Percentiles rank a stretch among this genome's conserved stretches.
These are phyloP conservation scores for Chloroceryle aenea DNA, from an alignment of 2,113 vertebrate genomes.

Conservation along the genomic window DNA sequence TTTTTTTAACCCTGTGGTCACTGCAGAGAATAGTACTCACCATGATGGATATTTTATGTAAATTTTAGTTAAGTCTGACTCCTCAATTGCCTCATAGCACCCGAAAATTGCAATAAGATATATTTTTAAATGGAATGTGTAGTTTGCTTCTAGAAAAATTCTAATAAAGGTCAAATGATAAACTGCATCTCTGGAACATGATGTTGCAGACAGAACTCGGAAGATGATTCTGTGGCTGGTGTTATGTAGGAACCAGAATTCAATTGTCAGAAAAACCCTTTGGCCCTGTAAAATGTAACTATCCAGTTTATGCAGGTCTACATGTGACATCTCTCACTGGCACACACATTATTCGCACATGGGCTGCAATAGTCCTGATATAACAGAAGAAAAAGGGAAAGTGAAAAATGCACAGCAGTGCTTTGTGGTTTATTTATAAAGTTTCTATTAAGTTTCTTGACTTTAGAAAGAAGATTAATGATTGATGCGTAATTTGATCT, in stretches of 20 bases:
- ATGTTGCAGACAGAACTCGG: not conserved
- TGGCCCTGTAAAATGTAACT: slow-evolving; percentile 28
- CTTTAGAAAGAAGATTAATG: slow-evolving; percentile 22
- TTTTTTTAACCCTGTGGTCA: not conserved
- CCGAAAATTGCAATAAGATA: not conserved
- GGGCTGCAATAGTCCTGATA: not conserved
- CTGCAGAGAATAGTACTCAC: accelerated
- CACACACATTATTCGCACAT: not conserved
- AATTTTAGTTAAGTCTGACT: not conserved
- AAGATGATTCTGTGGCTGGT: not conserved
- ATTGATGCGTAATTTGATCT: slow-evolving; percentile 15
- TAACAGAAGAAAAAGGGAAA: not conserved
- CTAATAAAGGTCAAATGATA: not conserved
- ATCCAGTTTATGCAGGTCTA: not conserved
- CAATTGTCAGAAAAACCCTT: slow-evolving; percentile 11
- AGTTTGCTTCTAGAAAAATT: not conserved
- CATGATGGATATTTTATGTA: not conserved
- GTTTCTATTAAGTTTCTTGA: slow-evolving; percentile 22
- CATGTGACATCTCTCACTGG: not conserved
- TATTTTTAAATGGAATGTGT: not conserved
- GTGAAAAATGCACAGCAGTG: not conserved
- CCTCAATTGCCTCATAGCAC: not conserved
- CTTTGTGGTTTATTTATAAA: not conserved
- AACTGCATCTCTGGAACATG: not conserved
- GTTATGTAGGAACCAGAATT: slow-evolving; percentile 41